These are phyloP conservation scores for Archegozetes longisetosus DNA, from an alignment of 1,140 invertebrate species.

Conservation along the genomic window DNA sequence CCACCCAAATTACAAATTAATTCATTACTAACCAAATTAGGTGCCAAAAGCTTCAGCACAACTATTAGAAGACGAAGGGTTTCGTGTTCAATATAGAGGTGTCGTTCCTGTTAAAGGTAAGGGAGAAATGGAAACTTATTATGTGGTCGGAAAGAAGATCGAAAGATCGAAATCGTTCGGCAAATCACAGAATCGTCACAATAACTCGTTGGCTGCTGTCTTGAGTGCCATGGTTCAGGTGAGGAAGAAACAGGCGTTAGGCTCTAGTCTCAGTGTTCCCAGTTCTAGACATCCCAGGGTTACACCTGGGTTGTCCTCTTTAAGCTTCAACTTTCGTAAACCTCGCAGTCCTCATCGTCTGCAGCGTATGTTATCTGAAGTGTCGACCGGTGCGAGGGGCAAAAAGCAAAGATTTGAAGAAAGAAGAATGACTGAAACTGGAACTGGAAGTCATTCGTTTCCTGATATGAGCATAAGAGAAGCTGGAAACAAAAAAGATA, in stretches of 20 bases:
- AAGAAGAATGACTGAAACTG: neutral
- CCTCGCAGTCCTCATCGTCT: slow-evolving; percentile 15
- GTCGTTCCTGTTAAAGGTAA: slow-evolving; percentile 80
- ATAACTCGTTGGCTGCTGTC: slow-evolving; percentile 58
- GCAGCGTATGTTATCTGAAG: slow-evolving; percentile 22
- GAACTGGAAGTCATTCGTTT: neutral
- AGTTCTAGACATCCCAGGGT: slow-evolving; percentile 7
- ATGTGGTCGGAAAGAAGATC: slow-evolving; percentile 46
- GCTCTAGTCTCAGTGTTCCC: slow-evolving; percentile 19
- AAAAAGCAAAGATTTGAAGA: neutral
- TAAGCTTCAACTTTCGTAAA: slow-evolving; percentile 15
- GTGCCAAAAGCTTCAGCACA: slow-evolving; percentile 27
- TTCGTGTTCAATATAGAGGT: slow-evolving; percentile 55
- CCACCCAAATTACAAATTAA: too few relatives aligned
- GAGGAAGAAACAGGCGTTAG: slow-evolving; percentile 27
- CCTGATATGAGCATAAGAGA: too few relatives aligned
- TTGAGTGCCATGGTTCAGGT: slow-evolving; percentile 72
- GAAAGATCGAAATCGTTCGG: slow-evolving; percentile 32
- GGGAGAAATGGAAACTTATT: slow-evolving; percentile 86
- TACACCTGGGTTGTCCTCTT: slow-evolving; percentile 1
- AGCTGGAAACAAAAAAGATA: too few relatives aligned
- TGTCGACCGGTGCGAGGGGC: neutral
- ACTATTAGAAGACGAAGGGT: slow-evolving; percentile 51
- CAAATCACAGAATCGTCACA: slow-evolving; percentile 42
- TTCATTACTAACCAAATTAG: slow-evolving; percentile 21